Percentiles rank a stretch among this genome's conserved stretches.
phyloP scores from a whole-genome alignment of 1,140 invertebrate genomes.

The Caenorhabditis inopinata region DNA sequence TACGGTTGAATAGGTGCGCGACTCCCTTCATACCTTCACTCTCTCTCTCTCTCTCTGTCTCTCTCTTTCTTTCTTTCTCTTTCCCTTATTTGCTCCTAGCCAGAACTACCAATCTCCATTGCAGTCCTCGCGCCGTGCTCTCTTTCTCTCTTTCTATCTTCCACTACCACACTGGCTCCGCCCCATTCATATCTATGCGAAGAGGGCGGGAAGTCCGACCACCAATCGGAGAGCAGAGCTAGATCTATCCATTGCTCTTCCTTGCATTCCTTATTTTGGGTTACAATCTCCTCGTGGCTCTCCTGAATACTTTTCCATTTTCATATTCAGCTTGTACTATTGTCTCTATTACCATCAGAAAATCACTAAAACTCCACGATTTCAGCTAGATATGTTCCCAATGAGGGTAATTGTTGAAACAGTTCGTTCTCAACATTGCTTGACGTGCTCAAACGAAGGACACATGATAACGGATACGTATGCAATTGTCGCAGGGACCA shows the following conservation, averaged over 20 bases:
- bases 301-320: too few relatives aligned
- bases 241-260: background rate
- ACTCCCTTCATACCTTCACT: background rate
- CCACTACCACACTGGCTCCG: background rate
- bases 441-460: conserved; percentile 48
- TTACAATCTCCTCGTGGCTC: too few relatives aligned
- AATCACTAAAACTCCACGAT: background rate
- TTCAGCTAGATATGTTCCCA: conserved; percentile 48
- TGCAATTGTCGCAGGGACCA: conserved; percentile 49
- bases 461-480: conserved; percentile 51
- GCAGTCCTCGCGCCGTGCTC: background rate
- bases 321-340: background rate
- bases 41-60: background rate
- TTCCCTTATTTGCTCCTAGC: too few relatives aligned
- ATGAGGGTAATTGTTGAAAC: conserved; percentile 51
- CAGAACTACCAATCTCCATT: background rate
- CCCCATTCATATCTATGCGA: background rate
- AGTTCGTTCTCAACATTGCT: conserved; percentile 47
- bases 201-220: background rate
- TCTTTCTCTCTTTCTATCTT: background rate
- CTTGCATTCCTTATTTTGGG: too few relatives aligned
- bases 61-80: background rate
- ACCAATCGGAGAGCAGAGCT: background rate
- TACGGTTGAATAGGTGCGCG: conserved; percentile 12
- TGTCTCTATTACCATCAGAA: background rate